Evolutionary conservation across 2,797 vertebrate genomes (phyloP), one percentile per base, ranked within the genome.

Genomic region (Parambassis ranga): DNA sequence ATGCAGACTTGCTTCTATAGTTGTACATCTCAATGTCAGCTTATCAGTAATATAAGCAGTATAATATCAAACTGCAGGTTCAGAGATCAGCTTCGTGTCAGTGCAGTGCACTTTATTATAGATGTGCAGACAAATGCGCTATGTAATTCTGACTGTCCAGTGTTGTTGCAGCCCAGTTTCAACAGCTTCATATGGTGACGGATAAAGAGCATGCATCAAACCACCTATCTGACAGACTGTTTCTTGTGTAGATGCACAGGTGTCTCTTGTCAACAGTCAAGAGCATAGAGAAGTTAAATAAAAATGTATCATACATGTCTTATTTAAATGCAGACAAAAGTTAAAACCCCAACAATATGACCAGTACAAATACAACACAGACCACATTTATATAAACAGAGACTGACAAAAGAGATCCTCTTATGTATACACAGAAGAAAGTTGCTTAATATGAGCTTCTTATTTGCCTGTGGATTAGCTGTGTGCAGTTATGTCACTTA

Each of bases 171-270:
- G 19, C 44, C 14, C 13, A 15, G 28, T 44, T 41, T 44, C 26
- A 18, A 11, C 30, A 26, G 31, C 24, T 53, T 58, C 35, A 49
- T 48, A 47, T 6, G 4, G 42, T 57, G 55, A 39, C 47, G 44
- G 48, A 61, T 67, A 30, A 39, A 16, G 14, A 52, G 14, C 32
- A 42, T 31, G 24, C 14, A 59, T 48, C 36, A 39, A 50, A 51
- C 37, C 26, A 20, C 20, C 26, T 38, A 22, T 58, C 16, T 52
- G 53, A 57, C 55, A 32, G 7, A 5, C 7, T 2, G 18, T 44
- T 42, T 56, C 35, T 41, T 9, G 7, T 23, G 37, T 22, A 39
- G 35, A 9, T 10, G 5, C 18, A 18, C 7, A 32, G 20, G n/a
- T 63, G 30, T 44, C 15, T 30, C 26, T 10, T 18, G 24, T n/a